These are phyloP conservation scores for Copidosoma aretas DNA, from an alignment of 2,888 invertebrate species.

Conservation along the genomic window DNA sequence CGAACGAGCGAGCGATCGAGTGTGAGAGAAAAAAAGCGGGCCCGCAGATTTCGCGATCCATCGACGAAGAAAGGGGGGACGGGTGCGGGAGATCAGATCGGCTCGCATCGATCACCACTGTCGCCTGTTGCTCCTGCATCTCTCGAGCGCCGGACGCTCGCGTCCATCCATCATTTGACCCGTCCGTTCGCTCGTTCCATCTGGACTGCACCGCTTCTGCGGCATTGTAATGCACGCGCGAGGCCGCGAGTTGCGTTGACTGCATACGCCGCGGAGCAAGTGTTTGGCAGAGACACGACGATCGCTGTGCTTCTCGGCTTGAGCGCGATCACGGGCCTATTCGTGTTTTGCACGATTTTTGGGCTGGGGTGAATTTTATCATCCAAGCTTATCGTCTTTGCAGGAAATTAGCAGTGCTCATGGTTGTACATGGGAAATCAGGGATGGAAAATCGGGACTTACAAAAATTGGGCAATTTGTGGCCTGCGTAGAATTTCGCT, in stretches of 20 bases:
- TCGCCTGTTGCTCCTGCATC: conserved; percentile 55
- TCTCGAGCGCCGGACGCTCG: conserved; percentile 44
- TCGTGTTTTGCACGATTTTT: not conserved
- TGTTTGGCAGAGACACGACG: conserved; percentile 29
- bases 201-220: conserved; percentile 49
- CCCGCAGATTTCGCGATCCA: conserved; percentile 52
- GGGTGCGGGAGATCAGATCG: no score
- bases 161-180: conserved; percentile 57
- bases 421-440: no score
- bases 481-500: no score
- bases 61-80: conserved; percentile 27
- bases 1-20: no score
- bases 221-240: conserved; percentile 5
- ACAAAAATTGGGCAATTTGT: no score
- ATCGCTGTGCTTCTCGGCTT: conserved; percentile 2
- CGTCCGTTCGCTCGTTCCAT: conserved; percentile 50
- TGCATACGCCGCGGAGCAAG: not conserved
- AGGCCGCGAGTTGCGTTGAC: not conserved
- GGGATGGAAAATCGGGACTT: no score
- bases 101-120: conserved; percentile 59
- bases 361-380: no score
- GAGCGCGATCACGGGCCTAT: not conserved
- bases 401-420: no score
- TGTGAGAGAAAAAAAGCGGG: conserved; percentile 48
- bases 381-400: no score